Base-by-base conservation (phyloP, 2,888 invertebrate genomes). In the Bombylius major region DNA sequence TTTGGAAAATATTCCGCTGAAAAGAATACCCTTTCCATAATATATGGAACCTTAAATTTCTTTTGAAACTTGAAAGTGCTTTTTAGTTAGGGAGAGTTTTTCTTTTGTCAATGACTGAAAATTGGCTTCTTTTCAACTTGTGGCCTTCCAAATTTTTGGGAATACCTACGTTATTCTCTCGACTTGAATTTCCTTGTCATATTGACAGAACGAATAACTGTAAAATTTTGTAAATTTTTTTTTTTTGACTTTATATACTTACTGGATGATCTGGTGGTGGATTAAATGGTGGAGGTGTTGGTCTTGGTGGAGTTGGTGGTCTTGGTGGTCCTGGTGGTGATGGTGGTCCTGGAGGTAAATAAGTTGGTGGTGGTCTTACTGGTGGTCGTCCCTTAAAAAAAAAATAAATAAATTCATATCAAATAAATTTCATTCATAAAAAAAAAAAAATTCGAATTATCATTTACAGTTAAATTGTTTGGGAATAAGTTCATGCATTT, bases 271-370 rank as follows among this genome's bases (percentile, higher is more conserved):
- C 39, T 42, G 39, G 39, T 42, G 39, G 39, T 11, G 11, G 11
- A 11, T 42, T 11, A 11, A 8, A 8, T 36, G 36, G 36, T 36
- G 36, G 36, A 36, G 39, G 39, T 5, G 4, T 42, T 33, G n/a
- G 50, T 36, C 47, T 14, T 32, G 36, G 46, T 33, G 39, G 42
- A 42, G 55, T 45, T 55, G 58, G 33, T 56, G 52, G 14, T 36
- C 45, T 13, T 52, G 61, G 54, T 51, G 60, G 58, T 9, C 51
- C 47, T 50, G 57, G 52, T 50, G 58, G 65, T 47, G 54, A 54
- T 23, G 53, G 46, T 47, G 67, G 67, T 59, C 54, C 44, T 48
- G 51, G 53, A 39, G 53, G 23, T 46, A 14, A 47, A 42, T 34
- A 51, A 36, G 47, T n/a, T 50, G 57, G 56, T 50, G 51, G 54